Evolutionary conservation across 1,140 invertebrate species (phyloP), one percentile per base, ranked within the genome.

Genomic region (silkworm (Bombyx mori)): DNA sequence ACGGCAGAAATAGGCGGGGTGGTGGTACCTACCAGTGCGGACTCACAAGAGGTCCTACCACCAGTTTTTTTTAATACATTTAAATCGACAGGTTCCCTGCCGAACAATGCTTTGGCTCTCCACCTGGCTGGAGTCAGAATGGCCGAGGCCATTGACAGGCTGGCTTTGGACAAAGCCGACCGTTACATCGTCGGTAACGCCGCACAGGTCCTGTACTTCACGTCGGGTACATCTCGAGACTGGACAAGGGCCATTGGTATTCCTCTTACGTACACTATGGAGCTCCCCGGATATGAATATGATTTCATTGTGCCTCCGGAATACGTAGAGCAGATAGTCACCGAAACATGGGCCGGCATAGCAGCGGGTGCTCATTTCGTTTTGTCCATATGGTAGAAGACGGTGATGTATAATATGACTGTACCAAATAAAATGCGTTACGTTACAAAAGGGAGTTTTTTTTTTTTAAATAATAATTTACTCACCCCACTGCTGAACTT

Each of bases 281-380:
- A 95, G 74, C 75, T 95, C 22, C 79, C 92, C 2, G 92, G 92
- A 43, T 91, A 89, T 56, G 77, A 79, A 42, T 80, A 90, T 54
- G 91, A 91, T 0, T 87, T 87, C 58, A 62, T 92, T 51, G 89
- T 94, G 0, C 93, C 93, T 7, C 86, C 90, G 5, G 74, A 79
- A 2, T 89, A 93, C 61, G 93, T 95, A 9, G 61, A 86, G 43
- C 82, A 86, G 53, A 87, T 88, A 18, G 83, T 90, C 0, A 86
- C 86, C 22, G 96, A 98, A 81, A 95, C 94, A 1, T 95, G 93
- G 88, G 90, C 92, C 56, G 92, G 91, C 4, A 88, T 96, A 26
- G 76, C 64, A 1, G 81, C 65, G 44, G 82, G 82, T 42, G 83
- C 76, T 7, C 68, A 66, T 48, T 77, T 73, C 44, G 67, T 82